Evolutionary conservation across 2,797 vertebrate species (phyloP), one percentile per base, ranked within the genome.

Genomic region (Enteromius unitaeniatus): DNA sequence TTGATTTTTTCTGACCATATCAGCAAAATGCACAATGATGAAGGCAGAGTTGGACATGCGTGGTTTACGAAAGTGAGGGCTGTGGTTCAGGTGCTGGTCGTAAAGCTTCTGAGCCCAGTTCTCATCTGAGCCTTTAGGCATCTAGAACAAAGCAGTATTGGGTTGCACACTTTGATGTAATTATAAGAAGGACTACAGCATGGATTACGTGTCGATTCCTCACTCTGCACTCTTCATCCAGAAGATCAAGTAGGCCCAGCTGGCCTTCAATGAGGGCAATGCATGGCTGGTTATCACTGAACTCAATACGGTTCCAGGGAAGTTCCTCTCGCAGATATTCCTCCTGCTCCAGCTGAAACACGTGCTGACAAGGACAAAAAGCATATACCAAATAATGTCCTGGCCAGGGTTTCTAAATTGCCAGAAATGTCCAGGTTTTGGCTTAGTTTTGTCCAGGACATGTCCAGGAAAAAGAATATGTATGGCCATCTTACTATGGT

Each of bases 311-410:
- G 84, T 89, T 94, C 96, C 96, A 97, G 13, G 93, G 91, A 84
- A 96, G 91, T 82, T 92, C 95, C 88, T 97, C 95, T 0, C 93
- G 89, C 28, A 94, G 17, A 6, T 96, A 96, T 87, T 96, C 95
- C 87, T 96, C 95, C 90, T 96, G 95, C 92, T 96, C 94, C 91
- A 96, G 65, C 85, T 95, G 94, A 91, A 96, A 96, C 58, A 96
- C 93, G 0, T 96, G 95, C 96, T 96, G 89, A 51, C 70, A 14
- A 68, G 53, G 19, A 3, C 47, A 14, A 79, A 53, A 21, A 67
- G 8, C 14, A 31, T 17, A 26, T 37, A 19, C 31, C 15, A 58
- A 28, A 13, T 64, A 55, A 62, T 62, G 26, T 28, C 13, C 60
- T 62, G 26, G 60, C 13, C 26, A 62, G 26, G 60, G 14, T 64